Evolutionary conservation across 1,140 invertebrate species (phyloP), one percentile per base, ranked within the genome.

Genomic region (Venustaconcha ellipsiformis): DNA sequence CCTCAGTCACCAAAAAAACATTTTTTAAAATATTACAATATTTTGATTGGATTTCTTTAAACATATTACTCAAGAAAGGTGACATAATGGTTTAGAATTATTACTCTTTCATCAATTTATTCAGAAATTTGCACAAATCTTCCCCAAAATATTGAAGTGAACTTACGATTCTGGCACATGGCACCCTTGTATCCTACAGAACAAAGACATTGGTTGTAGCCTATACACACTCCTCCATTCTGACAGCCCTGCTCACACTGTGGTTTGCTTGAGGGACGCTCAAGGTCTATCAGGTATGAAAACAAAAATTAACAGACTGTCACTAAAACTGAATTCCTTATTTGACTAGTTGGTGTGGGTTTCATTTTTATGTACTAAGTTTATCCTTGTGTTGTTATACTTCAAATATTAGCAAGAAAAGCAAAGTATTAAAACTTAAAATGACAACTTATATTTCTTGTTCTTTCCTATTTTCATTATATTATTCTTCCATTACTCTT

Each of bases 111-210:
- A n/a, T 62, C 13, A 70, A 73, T 30, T 8, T 37, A n/a, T 60
- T 26, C 58, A 76, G 15, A 65, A 18, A 72, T 48, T 59, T 12
- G 71, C 23, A 65, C 15, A 14, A 37, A 55, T 23, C 20, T 23
- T 70, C 30, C 17, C 18, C 20, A 18, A 55, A 26, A 18, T 64
- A 23, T 15, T 18, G 3, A 37, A 13, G 14, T 15, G 56, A 26
- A 82, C 83, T 84, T 76, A 89, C 88, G 76, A 76, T 85, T 85
- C 78, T 89, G 88, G 78, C 88, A 89, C 30, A 82, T 80, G 14
- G 86, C 86, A 57, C 88, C 88, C 70, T 89, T 88, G 75, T 86
- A 89, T 2, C 86, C 87, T 4, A 68, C 64, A 17, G 75, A 48
- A 84, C 88, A 89, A 55, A 80, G 78, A 74, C 88, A 89, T 20